Percentiles rank a stretch among this genome's conserved stretches.
Conservation (phyloP, 2,888 invertebrate species). For the Chirona hameri region DNA sequence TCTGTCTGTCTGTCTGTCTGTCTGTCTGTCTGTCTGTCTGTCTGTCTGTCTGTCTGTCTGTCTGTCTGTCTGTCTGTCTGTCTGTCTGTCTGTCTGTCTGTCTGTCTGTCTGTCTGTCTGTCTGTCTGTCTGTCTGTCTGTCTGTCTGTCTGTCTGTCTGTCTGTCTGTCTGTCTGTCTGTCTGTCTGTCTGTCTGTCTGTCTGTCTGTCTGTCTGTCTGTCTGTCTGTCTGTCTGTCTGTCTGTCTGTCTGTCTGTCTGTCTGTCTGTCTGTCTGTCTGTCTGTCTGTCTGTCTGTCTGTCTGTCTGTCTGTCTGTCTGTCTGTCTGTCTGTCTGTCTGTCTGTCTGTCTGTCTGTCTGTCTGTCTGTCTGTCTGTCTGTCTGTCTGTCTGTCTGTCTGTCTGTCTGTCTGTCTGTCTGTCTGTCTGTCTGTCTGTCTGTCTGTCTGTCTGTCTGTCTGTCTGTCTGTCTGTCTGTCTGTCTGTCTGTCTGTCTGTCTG, state of each 20-base stretch:
- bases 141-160: background rate
- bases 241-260: conserved; percentile 31
- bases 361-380: background rate
- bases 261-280: conserved; percentile 3
- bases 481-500: too few species aligned
- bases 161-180: background rate
- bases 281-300: background rate
- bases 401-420: conserved; percentile 23
- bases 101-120: too few species aligned
- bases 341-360: too few species aligned
- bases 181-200: background rate
- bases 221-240: conserved; percentile 29
- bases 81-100: too few species aligned
- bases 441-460: background rate
- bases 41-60: too few species aligned
- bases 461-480: too few species aligned
- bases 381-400: conserved; percentile 26
- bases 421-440: background rate
- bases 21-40: too few species aligned
- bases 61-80: too few species aligned
- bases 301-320: conserved; percentile 23
- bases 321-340: conserved; percentile 28
- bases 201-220: background rate
- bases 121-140: too few species aligned
- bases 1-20: too few species aligned